Conservation (phyloP, 2,113 vertebrate species). For the Sceloporus undulatus region DNA sequence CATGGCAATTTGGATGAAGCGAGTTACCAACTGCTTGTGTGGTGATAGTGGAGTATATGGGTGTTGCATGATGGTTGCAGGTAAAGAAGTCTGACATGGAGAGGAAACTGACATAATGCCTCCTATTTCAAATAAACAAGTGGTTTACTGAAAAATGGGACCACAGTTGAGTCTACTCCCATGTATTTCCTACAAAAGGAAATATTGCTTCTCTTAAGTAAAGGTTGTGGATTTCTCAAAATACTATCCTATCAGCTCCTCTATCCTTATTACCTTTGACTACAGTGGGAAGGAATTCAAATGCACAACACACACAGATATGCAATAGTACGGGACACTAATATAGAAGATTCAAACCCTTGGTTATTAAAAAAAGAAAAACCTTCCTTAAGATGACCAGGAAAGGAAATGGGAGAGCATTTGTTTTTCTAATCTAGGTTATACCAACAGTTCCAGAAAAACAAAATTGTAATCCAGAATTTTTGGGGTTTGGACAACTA, state of each 20-base stretch:
- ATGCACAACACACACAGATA: neutral
- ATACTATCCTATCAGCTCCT: neutral
- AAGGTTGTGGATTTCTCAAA: neutral
- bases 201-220: neutral
- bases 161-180: neutral
- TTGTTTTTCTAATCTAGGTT: neutral
- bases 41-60: too few species aligned
- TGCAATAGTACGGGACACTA: neutral
- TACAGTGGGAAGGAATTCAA: neutral
- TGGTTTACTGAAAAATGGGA: neutral
- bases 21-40: too few species aligned
- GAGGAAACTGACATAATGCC: neutral
- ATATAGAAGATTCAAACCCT: neutral
- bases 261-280: neutral
- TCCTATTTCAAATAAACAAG: neutral
- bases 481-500: neutral
- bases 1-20: neutral
- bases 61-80: neutral
- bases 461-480: neutral
- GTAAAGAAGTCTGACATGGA: neutral
- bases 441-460: neutral
- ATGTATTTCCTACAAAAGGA: neutral
- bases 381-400: neutral
- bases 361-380: neutral
- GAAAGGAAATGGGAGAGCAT: neutral